Conservation (phyloP, 2,888 invertebrate genomes). For the Orthosia cruda region DNA sequence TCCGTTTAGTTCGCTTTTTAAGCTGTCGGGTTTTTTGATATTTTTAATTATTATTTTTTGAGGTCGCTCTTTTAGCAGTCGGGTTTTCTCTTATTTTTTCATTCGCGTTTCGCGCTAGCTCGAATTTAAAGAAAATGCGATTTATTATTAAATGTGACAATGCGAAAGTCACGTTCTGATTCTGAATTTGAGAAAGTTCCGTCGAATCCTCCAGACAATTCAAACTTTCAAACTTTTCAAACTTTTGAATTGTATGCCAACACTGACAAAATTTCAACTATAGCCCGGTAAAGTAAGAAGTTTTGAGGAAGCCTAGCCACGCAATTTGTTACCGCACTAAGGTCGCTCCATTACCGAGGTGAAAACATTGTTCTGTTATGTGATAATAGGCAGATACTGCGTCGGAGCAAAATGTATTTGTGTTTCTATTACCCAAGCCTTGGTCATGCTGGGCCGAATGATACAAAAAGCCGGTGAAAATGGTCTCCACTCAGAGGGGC, state of each 20-base stretch:
- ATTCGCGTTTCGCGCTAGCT: no score
- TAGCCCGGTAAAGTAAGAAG: slow-evolving; percentile 19
- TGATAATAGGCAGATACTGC: slow-evolving; percentile 29
- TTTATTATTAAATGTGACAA: background rate
- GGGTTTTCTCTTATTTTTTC: no score
- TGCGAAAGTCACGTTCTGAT: background rate
- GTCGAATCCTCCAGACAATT: background rate
- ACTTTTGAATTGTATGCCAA: slow-evolving; percentile 12
- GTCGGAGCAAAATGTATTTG: slow-evolving; percentile 26
- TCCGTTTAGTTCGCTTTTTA: no score
- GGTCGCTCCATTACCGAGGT: slow-evolving; percentile 17
- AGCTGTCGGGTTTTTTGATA: no score
- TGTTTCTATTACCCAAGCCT: slow-evolving; percentile 34
- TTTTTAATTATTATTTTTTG: no score
- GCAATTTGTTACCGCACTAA: slow-evolving; percentile 13
- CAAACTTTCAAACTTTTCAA: no score
- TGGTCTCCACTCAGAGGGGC: slow-evolving; percentile 26
- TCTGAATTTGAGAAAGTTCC: background rate
- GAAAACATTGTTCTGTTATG: slow-evolving; percentile 32
- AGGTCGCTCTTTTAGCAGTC: no score
- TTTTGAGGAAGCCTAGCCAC: slow-evolving; percentile 18
- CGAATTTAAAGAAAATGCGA: background rate
- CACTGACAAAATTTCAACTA: slow-evolving; percentile 29
- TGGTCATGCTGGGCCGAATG: slow-evolving; percentile 12
- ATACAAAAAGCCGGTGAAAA: slow-evolving; percentile 47